Evolutionary conservation across 2,113 vertebrate genomes (phyloP), one percentile per base, ranked within the genome.

Genomic region (Peromyscus californicus): DNA sequence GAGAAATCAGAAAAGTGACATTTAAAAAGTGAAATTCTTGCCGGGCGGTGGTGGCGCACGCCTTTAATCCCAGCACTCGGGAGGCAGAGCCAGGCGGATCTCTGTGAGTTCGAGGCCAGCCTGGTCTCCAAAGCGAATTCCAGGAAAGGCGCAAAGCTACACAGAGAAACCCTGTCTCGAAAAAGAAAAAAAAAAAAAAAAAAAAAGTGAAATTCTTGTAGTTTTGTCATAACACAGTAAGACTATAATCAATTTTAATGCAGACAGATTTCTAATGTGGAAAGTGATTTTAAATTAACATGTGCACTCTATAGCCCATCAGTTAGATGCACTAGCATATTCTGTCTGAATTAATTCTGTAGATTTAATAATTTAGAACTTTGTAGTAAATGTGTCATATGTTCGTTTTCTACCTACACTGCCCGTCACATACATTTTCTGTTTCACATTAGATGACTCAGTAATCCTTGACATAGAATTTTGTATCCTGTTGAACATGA

Each of bases 271-370:
- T 96, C 26, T 96, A 78, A 57, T 93, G 42, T 91, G 9, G 45
- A 94, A 88, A 93, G 4, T 78, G 36, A 90, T 96, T 98, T 36
- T 42, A 76, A 54, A 0, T 93, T 94, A 90, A 59, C 54, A 54
- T 54, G 13, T 85, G 3, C 4, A 48, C 21, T 93, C 85, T 93
- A 94, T 94, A 90, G 29, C 61, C 29, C 97, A 59, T 96, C 98
- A 98, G 97, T 93, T 98, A 96, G 98, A 98, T 98, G 90, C 98
- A 98, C 98, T 98, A 93, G 97, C 97, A 97, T 97, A 93, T 97
- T 97, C 59, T 90, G 51, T 96, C 42, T 65, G 89, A 97, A 97
- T 78, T 90, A 97, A 96, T 76, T 91, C 70, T 89, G 19, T 88
- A 74, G 39, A 96, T 93, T 63, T 97, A 96, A 95, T 97, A 80